These are phyloP conservation scores for Tricholauxania praeusta DNA, from an alignment of 2,888 invertebrate species.

Conservation along the genomic window DNA sequence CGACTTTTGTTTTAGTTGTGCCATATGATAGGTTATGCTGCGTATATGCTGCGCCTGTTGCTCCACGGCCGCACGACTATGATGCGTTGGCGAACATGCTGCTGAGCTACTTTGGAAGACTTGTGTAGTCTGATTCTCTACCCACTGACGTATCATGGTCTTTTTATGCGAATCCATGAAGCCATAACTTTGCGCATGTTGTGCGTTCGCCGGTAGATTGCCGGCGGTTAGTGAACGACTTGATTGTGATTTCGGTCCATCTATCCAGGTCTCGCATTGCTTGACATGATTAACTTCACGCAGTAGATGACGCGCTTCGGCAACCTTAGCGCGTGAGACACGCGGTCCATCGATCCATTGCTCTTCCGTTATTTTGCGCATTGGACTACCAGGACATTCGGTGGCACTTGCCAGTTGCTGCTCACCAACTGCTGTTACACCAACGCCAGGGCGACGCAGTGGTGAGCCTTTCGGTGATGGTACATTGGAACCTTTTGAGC, in stretches of 20 bases:
- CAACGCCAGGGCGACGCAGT: constrained; percentile 66
- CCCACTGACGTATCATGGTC: constrained; percentile 94
- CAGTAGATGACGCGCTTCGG: constrained; percentile 83
- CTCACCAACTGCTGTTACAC: constrained; percentile 39
- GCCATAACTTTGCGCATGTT: constrained; percentile 75
- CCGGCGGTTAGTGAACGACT: constrained; percentile 68
- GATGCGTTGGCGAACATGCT: constrained; percentile 69
- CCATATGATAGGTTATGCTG: constrained; percentile 71
- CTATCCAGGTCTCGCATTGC: constrained; percentile 94
- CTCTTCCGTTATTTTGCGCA: constrained; percentile 78
- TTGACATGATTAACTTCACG: constrained; percentile 82
- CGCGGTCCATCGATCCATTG: constrained; percentile 98
- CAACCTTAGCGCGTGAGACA: constrained; percentile 85
- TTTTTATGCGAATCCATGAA: constrained; percentile 95
- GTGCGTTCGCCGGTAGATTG: constrained; percentile 59
- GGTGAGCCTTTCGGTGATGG: constrained; percentile 72
- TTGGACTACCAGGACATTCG: constrained; percentile 66
- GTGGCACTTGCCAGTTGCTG: constrained; percentile 47
- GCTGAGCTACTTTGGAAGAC: constrained; percentile 74
- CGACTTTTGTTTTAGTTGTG: constrained; percentile 73
- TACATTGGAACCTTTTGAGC: constrained; percentile 66
- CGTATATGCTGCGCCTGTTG: constrained; percentile 67
- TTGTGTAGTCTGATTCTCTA: constrained; percentile 89
- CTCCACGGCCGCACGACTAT: constrained; percentile 48
- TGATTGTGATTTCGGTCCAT: constrained; percentile 85